These are phyloP conservation scores for Bufotes viridis DNA, from an alignment of 2,797 vertebrate species.

Conservation along the genomic window DNA sequence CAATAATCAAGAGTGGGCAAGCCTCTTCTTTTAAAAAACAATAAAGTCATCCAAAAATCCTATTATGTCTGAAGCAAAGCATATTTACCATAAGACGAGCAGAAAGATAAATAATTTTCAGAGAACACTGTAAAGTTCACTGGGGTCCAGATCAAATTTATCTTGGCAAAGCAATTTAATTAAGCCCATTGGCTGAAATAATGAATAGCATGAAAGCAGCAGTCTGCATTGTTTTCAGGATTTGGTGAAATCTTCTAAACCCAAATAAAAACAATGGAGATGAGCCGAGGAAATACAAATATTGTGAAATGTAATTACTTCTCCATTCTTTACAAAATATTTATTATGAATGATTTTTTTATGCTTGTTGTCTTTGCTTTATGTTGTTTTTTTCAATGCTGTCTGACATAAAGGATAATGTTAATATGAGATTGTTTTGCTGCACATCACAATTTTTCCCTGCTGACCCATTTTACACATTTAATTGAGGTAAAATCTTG, in stretches of 20 bases:
- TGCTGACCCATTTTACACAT: background rate
- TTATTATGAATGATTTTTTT: background rate
- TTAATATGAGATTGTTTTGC: background rate
- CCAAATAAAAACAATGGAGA: slow-evolving; percentile 17
- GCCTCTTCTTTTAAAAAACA: background rate
- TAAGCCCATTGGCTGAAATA: slow-evolving; percentile 46
- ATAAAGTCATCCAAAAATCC: slow-evolving; percentile 5
- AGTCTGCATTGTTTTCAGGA: slow-evolving; percentile 33
- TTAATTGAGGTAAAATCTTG: background rate
- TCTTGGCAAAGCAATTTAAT: slow-evolving; percentile 53
- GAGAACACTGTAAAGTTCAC: slow-evolving; percentile 42
- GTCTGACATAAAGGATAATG: background rate
- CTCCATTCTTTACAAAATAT: background rate
- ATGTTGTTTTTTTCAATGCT: background rate
- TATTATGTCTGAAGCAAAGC: background rate
- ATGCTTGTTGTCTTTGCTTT: background rate
- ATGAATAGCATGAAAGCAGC: slow-evolving; percentile 12
- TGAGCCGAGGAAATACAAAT: background rate
- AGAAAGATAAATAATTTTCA: slow-evolving; percentile 20
- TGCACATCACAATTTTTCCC: background rate
- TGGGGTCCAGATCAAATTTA: slow-evolving; percentile 44
- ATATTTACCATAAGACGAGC: slow-evolving; percentile 19
- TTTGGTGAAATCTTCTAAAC: slow-evolving; percentile 19
- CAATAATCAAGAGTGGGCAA: background rate
- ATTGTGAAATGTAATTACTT: background rate